Evolutionary conservation across 1,140 invertebrate genomes (phyloP).

Genomic region (Palaemon carinicauda): DNA sequence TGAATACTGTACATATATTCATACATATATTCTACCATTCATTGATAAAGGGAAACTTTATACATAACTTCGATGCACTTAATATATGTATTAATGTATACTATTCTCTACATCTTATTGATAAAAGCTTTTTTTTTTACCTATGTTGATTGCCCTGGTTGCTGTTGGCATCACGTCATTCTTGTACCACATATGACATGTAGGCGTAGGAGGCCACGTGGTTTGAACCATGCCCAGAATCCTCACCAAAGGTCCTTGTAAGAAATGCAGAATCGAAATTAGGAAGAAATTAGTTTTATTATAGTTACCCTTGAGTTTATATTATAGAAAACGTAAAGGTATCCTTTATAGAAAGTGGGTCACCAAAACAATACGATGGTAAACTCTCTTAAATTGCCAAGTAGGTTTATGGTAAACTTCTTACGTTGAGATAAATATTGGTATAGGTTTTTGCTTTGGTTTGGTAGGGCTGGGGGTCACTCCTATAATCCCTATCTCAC

Average conservation of each 20-base stretch:
- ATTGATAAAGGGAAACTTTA: background rate
- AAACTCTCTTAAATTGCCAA: background rate
- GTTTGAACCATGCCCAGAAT: slow-evolving; percentile 19
- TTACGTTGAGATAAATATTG: background rate
- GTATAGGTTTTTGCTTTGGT: too few species aligned
- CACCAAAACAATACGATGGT: background rate
- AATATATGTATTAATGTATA: background rate
- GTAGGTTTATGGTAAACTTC: background rate
- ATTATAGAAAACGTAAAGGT: background rate
- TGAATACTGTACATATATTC: background rate
- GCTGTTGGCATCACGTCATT: slow-evolving; percentile 10
- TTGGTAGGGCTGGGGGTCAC: background rate
- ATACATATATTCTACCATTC: background rate
- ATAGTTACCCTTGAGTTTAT: too few species aligned
- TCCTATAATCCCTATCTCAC: background rate
- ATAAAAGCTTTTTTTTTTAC: background rate
- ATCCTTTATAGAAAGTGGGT: background rate
- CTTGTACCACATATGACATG: slow-evolving; percentile 31
- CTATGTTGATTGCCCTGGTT: slow-evolving; percentile 8
- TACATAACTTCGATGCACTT: background rate
- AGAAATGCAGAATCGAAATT: too few species aligned
- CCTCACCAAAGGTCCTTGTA: slow-evolving; percentile 5
- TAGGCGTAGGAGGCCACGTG: slow-evolving; percentile 1
- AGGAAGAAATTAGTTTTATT: too few species aligned
- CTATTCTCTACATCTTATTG: background rate